Base-by-base conservation (phyloP, 1,140 invertebrate species). In the Drosophila sp. region DNA sequence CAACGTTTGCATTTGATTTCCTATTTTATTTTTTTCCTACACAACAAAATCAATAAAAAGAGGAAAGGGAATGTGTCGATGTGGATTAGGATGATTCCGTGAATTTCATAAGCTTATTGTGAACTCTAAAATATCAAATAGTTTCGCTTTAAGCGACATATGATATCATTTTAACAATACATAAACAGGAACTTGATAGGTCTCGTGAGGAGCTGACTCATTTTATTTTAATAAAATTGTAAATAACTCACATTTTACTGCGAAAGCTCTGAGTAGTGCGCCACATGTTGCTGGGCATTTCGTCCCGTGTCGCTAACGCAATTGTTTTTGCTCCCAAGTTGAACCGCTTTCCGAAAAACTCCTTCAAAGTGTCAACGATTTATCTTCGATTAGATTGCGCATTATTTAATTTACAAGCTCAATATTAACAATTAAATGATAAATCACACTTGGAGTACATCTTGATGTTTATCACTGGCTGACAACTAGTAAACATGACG, bases 261-360 rank as follows among this genome's bases (percentile, higher is more conserved):
- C n/a, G 11, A 63, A 63, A 83, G 80, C 80, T 84, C 34, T 48
- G 40, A 27, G 13, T 36, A 32, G 6, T 21, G 50, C 79, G 81
- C 77, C 77, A 81, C 78, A 86, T 80, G 80, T 80, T 65, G 80
- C 72, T 84, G 77, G 54, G n/a, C 25, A 34, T 14, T 7, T 4
- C 0, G 46, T 72, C 76, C 76, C 80, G 76, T 84, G 80, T 56
- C 13, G 21, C n/a, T 41, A 11, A 21, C 53, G 18, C 41, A 51
- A 27, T 18, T 61, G 36, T 32, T 45, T 8, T 53, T 59, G 27
- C 18, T 51, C 18, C 34, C 18, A 18, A 40, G 53, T 25, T 46
- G n/a, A 46, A 53, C n/a, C 2, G 9, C 11, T 41, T 27, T 13
- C 29, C 7, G 8, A 1, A 11, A 34, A 34, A 18, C 13, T 45